Conservation (phyloP, 2,888 invertebrate species). For the Perithous albicinctus region DNA sequence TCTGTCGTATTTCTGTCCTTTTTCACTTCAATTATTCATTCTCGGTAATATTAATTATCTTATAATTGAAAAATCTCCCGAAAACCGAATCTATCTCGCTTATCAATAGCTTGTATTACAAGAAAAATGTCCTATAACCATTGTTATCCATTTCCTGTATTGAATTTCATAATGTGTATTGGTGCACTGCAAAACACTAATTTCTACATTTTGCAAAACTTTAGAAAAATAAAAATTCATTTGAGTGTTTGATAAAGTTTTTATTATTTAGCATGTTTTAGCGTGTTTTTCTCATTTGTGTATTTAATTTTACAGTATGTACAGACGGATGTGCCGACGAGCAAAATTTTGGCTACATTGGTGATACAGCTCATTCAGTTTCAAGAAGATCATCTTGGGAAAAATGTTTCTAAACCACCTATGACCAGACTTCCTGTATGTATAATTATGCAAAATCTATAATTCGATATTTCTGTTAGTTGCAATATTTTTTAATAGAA, state of each 20-base stretch:
- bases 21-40: background rate
- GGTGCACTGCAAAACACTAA: background rate
- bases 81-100: background rate
- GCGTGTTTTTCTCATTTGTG: background rate
- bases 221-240: too few relatives aligned
- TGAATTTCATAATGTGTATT: background rate
- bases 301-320: constrained; percentile 89
- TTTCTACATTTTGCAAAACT: background rate
- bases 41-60: background rate
- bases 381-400: constrained; percentile 98
- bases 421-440: constrained; percentile 94
- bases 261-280: too few relatives aligned
- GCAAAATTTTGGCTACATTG: constrained; percentile 94
- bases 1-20: constrained; percentile 15
- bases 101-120: background rate
- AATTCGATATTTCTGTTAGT: too few relatives aligned
- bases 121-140: background rate
- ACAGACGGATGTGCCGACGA: constrained; percentile 97
- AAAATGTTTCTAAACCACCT: constrained; percentile 95
- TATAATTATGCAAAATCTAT: constrained; percentile 69
- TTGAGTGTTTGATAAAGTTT: too few relatives aligned
- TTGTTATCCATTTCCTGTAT: background rate
- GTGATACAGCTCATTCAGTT: constrained; percentile 96
- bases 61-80: background rate
- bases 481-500: too few relatives aligned